Conservation (phyloP, 2,797 vertebrate genomes). For the Cryptoblepharus egeriae region DNA sequence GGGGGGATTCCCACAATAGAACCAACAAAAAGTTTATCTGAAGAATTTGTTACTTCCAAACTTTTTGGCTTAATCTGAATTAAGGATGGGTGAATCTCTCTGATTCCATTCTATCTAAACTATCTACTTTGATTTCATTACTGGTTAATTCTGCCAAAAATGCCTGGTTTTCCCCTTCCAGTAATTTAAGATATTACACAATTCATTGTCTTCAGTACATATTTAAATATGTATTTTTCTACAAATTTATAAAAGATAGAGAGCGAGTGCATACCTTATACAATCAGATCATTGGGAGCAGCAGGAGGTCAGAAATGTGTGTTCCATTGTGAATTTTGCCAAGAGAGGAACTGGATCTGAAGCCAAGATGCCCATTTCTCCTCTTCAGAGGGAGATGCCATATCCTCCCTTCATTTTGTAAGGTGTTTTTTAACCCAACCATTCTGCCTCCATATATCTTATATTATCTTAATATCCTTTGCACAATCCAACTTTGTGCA, state of each 20-base stretch:
- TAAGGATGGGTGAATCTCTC: background rate
- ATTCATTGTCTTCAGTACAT: too few species aligned
- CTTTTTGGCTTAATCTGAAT: background rate
- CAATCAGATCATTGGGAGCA: too few species aligned
- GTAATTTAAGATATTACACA: too few species aligned
- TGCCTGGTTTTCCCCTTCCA: too few species aligned
- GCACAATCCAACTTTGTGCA: background rate
- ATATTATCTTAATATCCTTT: background rate
- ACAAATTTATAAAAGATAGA: too few species aligned
- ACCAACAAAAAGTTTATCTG: background rate
- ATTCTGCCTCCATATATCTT: background rate
- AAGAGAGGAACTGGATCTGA: background rate
- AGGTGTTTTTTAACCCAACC: slow-evolving; percentile 6
- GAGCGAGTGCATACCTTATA: too few species aligned
- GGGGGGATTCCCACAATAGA: background rate
- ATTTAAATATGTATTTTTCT: too few species aligned
- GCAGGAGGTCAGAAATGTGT: too few species aligned
- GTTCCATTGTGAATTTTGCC: too few species aligned
- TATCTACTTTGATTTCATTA: too few species aligned
- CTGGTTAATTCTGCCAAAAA: too few species aligned
- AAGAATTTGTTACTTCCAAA: background rate
- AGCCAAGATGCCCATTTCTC: background rate
- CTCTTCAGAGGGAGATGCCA: background rate
- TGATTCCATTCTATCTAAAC: too few species aligned
- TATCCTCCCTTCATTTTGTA: background rate